Base-by-base conservation (phyloP, 1,140 invertebrate species). In the Lepidurus arcticus region DNA sequence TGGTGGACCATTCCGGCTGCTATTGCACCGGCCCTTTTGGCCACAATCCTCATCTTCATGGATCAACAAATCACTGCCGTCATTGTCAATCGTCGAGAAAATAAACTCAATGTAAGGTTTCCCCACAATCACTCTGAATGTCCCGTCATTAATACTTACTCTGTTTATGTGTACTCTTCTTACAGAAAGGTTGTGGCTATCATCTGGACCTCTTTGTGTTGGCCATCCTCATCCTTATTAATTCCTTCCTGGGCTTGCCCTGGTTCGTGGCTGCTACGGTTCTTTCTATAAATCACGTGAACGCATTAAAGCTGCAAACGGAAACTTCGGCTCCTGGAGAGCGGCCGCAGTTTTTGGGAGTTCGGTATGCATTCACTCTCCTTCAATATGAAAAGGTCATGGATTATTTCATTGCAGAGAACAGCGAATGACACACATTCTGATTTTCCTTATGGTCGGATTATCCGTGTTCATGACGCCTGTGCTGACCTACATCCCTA, bases 201-300 rank as follows among this genome's bases (percentile, higher is more conserved):
- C 86, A 87, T 80, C 80, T 86, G 65, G 86, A 87, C 80, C 80
- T 87, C 75, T 81, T 86, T 9, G 78, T 87, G 5, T 76, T 87
- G 44, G 82, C 82, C 9, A 73, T 83, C 43, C 81, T 86, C 8
- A 85, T 87, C 76, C 44, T 85, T 4, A 79, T 84, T 42, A 85
- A 84, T 79, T 86, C 86, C n/a, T 82, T 87, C 42, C 79, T 87
- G 53, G 86, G 86, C 21, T 81, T 86, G 26, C 86, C 86, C 3
- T 87, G 86, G 84, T 85, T 87, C 80, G 86, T 87, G n/a, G 86
- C 86, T 42, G 85, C 85, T n/a, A 87, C 87, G 11, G 82, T 87
- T n/a, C 77, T 86, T 7, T 81, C 81, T 42, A 80, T 86, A 6
- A 86, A 83, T 42, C 82, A 85, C 81, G 83, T 86, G 6, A 83